Evolutionary conservation across 2,797 vertebrate genomes (phyloP), one percentile per base, ranked within the genome.

Genomic region (Choloepus didactylus): DNA sequence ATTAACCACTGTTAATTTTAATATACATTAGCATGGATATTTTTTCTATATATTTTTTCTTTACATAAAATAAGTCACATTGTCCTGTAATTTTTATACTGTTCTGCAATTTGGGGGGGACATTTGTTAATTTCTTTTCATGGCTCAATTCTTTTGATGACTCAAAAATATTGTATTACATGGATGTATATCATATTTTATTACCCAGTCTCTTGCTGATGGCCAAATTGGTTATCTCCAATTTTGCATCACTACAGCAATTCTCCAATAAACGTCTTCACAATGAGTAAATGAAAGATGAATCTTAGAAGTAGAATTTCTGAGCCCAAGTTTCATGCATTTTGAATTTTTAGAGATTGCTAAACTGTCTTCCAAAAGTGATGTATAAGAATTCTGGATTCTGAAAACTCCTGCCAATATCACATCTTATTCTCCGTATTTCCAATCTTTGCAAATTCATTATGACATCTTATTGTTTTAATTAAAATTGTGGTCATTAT

Each of bases 1-100:
- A 86, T 4, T 87, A 73, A 75, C 56, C n/a, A 62, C 51, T 66
- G 11, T 67, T 91, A 31, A 85, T 93, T 86, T 89, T 64, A 96
- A n/a, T 51, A 51, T 54, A 49, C 31, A 9, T 86, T 86, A 95
- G 49, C 11, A 80, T 75, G 69, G 23, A 66, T 81, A 3, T 67
- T 64, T 73, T 89, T 3, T 69, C 44, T 49, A 44, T 91, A 27
- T 56, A 56, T 77, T 69, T 75, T 75, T 94, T 15, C n/a, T 64
- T 95, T 75, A 46, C 59, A 66, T 80, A 76, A 67, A 95, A 87
- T 27, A 5, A 83, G 73, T 79, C 54, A 75, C 79, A 49, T 46
- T 75, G 9, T 35, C n/a, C 54, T 18, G 2, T 56, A 56, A 56
- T 56, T 18, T 56, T 56, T 6, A 49, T 72, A 10, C 15, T 67